These are phyloP conservation scores for Anguilla anguilla DNA, from an alignment of 2,797 vertebrate species.

Conservation along the genomic window DNA sequence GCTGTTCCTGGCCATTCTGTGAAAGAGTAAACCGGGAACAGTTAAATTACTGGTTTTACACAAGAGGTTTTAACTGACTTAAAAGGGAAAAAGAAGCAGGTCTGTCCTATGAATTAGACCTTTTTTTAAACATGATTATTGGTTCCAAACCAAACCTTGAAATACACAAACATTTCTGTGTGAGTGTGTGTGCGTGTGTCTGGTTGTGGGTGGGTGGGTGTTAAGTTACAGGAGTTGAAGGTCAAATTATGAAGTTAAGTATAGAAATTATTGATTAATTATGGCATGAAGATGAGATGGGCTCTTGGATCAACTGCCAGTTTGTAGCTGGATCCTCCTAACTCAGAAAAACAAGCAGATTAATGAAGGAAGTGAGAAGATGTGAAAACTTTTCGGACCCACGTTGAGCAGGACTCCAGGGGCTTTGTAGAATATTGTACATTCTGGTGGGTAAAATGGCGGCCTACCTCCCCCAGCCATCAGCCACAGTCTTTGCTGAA, in stretches of 20 bases:
- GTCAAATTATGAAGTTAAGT: not conserved
- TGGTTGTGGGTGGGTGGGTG: no score
- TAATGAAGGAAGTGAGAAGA: not conserved
- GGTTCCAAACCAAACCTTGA: not conserved
- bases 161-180: not conserved
- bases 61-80: not conserved
- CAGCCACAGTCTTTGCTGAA: not conserved
- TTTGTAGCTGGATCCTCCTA: not conserved
- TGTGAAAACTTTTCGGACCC: not conserved
- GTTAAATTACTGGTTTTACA: not conserved
- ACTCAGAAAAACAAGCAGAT: not conserved
- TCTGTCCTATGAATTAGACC: not conserved
- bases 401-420: not conserved
- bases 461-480: not conserved
- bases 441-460: not conserved
- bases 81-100: not conserved
- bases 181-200: no score
- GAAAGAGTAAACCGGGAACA: not conserved
- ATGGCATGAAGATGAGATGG: not conserved
- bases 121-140: slow-evolving; percentile 19
- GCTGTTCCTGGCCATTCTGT: not conserved
- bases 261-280: not conserved
- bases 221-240: not conserved
- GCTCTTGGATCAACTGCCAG: not conserved
- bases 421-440: not conserved